phyloP scores from a whole-genome alignment of 2,888 invertebrate species.

The Phalangium opilio region DNA sequence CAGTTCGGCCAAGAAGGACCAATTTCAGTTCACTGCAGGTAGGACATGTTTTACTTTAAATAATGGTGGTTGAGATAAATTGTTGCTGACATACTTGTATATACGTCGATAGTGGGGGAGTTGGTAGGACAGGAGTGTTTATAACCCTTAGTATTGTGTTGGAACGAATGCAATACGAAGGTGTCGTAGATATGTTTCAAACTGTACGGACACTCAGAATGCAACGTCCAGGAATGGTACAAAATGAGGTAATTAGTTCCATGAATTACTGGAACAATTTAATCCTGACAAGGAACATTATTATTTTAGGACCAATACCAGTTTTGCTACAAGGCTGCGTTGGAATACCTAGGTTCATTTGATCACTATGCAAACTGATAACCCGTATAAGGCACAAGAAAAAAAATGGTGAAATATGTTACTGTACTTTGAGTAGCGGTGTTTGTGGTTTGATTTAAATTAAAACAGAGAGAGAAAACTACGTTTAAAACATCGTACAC shows the following conservation, averaged over 20 bases:
- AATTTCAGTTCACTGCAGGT: slow-evolving; percentile 95
- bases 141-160: slow-evolving; percentile 93
- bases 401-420: too few relatives aligned
- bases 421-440: too few relatives aligned
- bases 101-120: slow-evolving; percentile 65
- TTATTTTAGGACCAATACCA: slow-evolving; percentile 86
- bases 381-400: too few relatives aligned
- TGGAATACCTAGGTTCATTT: slow-evolving; percentile 96
- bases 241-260: slow-evolving; percentile 98
- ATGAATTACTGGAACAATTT: too few relatives aligned
- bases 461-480: too few relatives aligned
- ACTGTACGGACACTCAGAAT: slow-evolving; percentile 94
- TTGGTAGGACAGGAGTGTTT: slow-evolving; percentile 96
- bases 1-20: slow-evolving; percentile 99
- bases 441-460: too few relatives aligned
- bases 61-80: too few relatives aligned
- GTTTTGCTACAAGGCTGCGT: slow-evolving; percentile 96
- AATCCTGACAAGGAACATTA: neutral
- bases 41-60: too few relatives aligned
- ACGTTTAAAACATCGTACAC: too few relatives aligned
- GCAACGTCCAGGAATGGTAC: slow-evolving; percentile 98
- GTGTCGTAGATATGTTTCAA: slow-evolving; percentile 97
- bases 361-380: slow-evolving; percentile 53
- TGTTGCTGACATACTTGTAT: too few relatives aligned
- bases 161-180: slow-evolving; percentile 98